Evolutionary conservation across 2,113 vertebrate genomes (phyloP), one percentile per base, ranked within the genome.

Genomic region (Nasalis larvatus): DNA sequence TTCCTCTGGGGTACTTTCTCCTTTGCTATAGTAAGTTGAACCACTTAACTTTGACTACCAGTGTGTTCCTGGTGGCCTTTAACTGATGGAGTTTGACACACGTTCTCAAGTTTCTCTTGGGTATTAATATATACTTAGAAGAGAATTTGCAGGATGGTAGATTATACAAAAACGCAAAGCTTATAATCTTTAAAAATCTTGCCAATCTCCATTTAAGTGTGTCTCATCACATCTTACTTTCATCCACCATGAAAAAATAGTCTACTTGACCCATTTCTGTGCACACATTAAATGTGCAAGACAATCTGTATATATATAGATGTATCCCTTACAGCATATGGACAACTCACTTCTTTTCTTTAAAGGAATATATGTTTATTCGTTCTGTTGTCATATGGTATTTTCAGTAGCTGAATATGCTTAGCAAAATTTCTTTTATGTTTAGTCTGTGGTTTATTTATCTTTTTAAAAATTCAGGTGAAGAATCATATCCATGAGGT

Each of bases 311-410:
- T 95, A 92, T 96, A 77, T 85, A 56, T 66, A 68, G 83, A 69
- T 81, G 4, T 90, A 80, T 77, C 30, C 27, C 73, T 96, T 95
- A 63, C 1, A 83, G 45, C 81, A 90, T 95, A 90, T 8, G 58
- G 90, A 69, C 37, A 93, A 37, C 71, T 90, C 20, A 60, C 37
- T 96, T 94, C 69, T 93, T 96, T 90, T 77, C 52, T 97, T 94
- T 95, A 89, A 97, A 78, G 94, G 45, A 95, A 94, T 97, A 40
- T 71, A 71, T 97, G 77, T 96, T 92, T 97, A 78, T 95, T 96
- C 18, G 95, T 7, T 95, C 69, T 94, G 74, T 97, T 97, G 95
- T 96, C 86, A 40, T 90, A 66, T 96, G 89, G 60, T 82, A 1
- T 94, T 97, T 95, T 95, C 20, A 66, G 14, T 78, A 96, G 85